Evolutionary conservation across 2,113 vertebrate genomes (phyloP).

Genomic region (Lasiurus borealis): DNA sequence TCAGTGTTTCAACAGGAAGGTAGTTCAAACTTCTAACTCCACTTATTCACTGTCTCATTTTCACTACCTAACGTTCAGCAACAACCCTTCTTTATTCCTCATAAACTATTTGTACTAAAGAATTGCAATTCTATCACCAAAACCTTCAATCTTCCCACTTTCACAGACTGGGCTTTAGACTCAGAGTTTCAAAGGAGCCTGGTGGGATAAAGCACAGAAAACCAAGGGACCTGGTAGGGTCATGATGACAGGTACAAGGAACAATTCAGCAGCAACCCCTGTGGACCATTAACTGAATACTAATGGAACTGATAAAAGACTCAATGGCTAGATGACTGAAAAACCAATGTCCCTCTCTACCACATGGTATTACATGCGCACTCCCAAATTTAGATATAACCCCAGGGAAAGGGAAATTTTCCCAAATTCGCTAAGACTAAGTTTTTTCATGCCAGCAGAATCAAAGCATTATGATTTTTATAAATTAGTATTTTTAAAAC

Average conservation of each 20-base stretch:
- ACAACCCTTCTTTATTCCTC: conserved; percentile 1
- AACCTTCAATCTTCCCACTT: neutral
- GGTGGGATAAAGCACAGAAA: neutral
- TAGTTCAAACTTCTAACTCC: neutral
- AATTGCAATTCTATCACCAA: neutral
- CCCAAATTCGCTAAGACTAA: neutral
- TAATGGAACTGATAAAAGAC: neutral
- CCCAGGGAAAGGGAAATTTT: neutral
- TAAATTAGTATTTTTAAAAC: neutral
- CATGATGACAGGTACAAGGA: neutral
- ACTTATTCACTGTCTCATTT: conserved; percentile 8
- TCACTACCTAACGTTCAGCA: neutral
- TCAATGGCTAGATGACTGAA: neutral
- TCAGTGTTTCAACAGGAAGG: neutral
- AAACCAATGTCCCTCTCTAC: neutral
- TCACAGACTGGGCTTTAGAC: neutral
- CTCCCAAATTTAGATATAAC: neutral
- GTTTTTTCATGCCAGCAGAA: neutral
- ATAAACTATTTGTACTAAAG: conserved; percentile 3
- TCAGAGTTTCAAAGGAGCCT: neutral
- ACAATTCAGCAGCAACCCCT: too few relatives aligned
- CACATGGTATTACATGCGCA: neutral
- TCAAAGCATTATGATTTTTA: neutral
- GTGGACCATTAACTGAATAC: neutral
- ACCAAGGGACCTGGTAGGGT: neutral